Base-by-base conservation (phyloP, 2,113 vertebrate species). In the Plotosus lineatus region DNA sequence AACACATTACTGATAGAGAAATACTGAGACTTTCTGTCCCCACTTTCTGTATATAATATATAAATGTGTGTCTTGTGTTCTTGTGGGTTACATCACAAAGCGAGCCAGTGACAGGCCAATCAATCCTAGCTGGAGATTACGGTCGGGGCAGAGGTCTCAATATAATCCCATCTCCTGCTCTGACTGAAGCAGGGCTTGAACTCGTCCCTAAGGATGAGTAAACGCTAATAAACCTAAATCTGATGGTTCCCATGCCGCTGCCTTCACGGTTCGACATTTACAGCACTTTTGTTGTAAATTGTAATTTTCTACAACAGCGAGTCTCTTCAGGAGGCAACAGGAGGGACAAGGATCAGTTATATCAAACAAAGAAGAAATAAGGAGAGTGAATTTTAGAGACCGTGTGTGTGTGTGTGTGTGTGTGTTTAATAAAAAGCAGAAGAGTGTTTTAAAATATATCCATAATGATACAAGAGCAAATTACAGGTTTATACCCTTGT, bases 101-200 rank as follows among this genome's bases (percentile, higher is more conserved):
- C 46, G 17, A 38, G 63, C 78, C 60, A 31, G 26, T 8, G 36
- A 33, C 46, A 1, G 14, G 46, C 36, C 75, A 83, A 75, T 74
- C 77, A 44, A 2, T 60, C 42, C 31, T 33, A 60, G n/a, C 28
- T 44, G 23, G 38, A 23, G 77, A 79, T 79, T 83, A 75, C 38
- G 76, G 77, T 83, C 77, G 75, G 21, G 9, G 23, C 55, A 10
- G 46, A 33, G 28, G 14, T 28, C 69, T 82, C 61, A 28, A 21
- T 46, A 42, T n/a, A 4, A 5, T 33, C 58, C 7, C 14, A n/a
- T n/a, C n/a, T n/a, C 33, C 58, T 31, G 26, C 58, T 60, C 28
- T 33, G 12, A 60, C 26, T 0, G 28, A 17, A 33, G 26, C 28
- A 4, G 28, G 7, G 58, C 11, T 14, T 31, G 3, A n/a, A 10